phyloP scores from a whole-genome alignment of 2,888 invertebrate species.

The Terebella lapidaria region DNA sequence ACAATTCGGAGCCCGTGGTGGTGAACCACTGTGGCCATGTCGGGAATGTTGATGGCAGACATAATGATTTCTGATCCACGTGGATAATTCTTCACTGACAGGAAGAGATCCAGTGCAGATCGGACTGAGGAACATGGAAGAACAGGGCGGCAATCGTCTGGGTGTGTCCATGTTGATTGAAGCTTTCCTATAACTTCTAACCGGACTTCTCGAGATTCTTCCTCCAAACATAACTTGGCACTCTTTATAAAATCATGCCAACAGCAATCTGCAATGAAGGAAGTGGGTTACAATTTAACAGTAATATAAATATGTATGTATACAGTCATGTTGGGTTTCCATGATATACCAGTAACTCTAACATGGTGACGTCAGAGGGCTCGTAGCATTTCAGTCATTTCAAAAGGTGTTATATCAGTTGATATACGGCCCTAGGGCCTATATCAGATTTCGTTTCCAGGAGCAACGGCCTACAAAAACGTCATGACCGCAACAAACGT shows the following conservation, averaged over 20 bases:
- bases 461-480: too few relatives aligned
- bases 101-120: conserved; percentile 26
- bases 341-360: too few relatives aligned
- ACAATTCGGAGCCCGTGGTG: conserved; percentile 43
- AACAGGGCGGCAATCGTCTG: conserved; percentile 17
- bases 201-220: not conserved
- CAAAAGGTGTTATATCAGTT: too few relatives aligned
- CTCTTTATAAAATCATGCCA: not conserved
- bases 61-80: conserved; percentile 52
- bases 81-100: conserved; percentile 40
- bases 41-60: conserved; percentile 54
- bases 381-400: too few relatives aligned
- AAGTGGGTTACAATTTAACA: too few relatives aligned
- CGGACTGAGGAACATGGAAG: conserved; percentile 28
- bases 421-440: too few relatives aligned
- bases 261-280: not conserved
- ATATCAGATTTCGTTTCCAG: too few relatives aligned
- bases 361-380: too few relatives aligned
- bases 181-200: conserved; percentile 3
- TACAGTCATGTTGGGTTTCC: too few relatives aligned
- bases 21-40: conserved; percentile 42
- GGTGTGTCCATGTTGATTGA: conserved; percentile 15
- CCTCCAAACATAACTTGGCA: not conserved
- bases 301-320: too few relatives aligned
- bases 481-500: too few relatives aligned